A percentile compares a stretch with the other conserved stretches of the same genome.
Conservation (phyloP, 92 coral and sea anemone genomes). For the Umimayanthus chanpuru region DNA sequence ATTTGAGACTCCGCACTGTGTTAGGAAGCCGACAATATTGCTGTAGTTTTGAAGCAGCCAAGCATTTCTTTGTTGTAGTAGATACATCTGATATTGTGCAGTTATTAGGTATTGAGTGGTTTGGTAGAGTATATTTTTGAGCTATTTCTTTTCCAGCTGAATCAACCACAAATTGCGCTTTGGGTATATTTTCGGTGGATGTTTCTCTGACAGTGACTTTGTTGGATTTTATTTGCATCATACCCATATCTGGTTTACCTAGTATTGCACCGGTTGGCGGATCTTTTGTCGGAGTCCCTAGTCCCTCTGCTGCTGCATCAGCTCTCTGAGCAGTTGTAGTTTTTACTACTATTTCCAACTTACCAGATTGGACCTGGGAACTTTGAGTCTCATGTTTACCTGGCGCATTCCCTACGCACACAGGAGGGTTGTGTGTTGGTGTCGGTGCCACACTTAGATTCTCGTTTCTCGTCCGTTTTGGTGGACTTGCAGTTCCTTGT, state of each 20-base stretch:
- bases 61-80: neutral
- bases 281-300: neutral
- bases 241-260: neutral
- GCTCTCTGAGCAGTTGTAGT: neutral
- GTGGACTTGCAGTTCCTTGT: neutral
- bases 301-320: neutral
- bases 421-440: neutral
- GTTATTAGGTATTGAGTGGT: neutral
- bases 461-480: slow-evolving; percentile 5
- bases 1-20: neutral
- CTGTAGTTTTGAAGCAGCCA: neutral
- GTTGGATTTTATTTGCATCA: neutral
- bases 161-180: neutral
- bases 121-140: neutral
- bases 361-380: neutral
- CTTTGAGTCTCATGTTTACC: neutral
- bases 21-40: neutral
- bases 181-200: slow-evolving; percentile 3
- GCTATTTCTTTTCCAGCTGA: neutral
- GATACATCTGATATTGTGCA: neutral
- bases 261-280: neutral
- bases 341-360: neutral
- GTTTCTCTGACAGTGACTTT: neutral
- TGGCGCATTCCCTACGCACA: neutral
- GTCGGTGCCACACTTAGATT: neutral